Evolutionary conservation across 2,113 vertebrate genomes (phyloP), one percentile per base, ranked within the genome.

Genomic region (Alectura lathami): DNA sequence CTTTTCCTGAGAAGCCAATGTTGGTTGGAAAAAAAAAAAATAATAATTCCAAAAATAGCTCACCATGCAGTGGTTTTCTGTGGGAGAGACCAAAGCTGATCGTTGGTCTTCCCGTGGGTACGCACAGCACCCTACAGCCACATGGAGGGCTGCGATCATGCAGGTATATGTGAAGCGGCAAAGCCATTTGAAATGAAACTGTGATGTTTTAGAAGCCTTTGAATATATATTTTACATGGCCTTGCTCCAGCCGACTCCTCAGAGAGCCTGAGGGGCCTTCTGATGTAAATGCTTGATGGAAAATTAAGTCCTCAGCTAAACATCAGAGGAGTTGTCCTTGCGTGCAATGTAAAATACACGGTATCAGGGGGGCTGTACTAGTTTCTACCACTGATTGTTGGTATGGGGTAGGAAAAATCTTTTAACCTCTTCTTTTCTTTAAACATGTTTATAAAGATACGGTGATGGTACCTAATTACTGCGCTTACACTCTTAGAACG

Each of bases 11-110:
- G 50, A 80, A 54, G 27, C 16, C 0, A 1, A 15, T 24, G 24
- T 64, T 36, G 40, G 5, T 48, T 51, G 60, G 67, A 75, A 63
- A 76, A 66, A 69, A 67, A 78, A 63, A 77, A 66, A 50, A 48
- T 1, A 0, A 24, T 20, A 47, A 89, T 60, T 57, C 5, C n/a
- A 23, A 48, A 57, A 59, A 30, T 18, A 29, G 27, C 29, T 48
- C 1, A 0, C 18, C 2, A 0, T 53, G 57, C 7, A 27, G 4
- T 17, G 10, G 17, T 36, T 13, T 75, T 2, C 24, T 67, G 0
- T 1, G 1, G 2, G 32, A 20, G 15, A 43, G 45, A 36, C 6
- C 30, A 8, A 18, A 82, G 51, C 14, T 56, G 13, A 4, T 57
- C 21, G 2, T 63, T 47, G 34, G 1, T 30, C 9, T 66, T 13